phyloP scores from a whole-genome alignment of 2,113 vertebrate species.

The Camelus bactrianus region DNA sequence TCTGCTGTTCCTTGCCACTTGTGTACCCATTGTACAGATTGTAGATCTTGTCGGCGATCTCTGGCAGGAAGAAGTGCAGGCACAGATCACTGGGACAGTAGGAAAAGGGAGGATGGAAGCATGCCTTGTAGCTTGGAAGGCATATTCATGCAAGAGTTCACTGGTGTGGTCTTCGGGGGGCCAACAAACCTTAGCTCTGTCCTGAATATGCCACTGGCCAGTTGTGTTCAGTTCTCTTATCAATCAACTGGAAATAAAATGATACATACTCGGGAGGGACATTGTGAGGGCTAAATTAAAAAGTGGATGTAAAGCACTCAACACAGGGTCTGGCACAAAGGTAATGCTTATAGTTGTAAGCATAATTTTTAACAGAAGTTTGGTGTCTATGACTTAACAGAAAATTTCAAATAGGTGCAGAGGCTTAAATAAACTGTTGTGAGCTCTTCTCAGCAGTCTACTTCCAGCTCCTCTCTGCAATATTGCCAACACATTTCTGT shows the following conservation, averaged over 20 bases:
- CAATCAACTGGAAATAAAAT: background rate
- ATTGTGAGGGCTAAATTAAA: background rate
- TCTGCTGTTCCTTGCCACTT: slow-evolving; percentile 99
- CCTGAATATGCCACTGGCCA: background rate
- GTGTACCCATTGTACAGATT: slow-evolving; percentile 99
- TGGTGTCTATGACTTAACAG: background rate
- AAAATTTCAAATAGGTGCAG: background rate
- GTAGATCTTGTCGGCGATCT: slow-evolving; percentile 98
- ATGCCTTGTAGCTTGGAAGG: background rate
- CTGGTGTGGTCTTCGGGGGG: background rate
- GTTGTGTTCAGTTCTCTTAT: background rate
- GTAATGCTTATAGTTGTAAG: background rate
- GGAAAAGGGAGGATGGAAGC: background rate
- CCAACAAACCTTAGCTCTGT: background rate
- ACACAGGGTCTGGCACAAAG: background rate
- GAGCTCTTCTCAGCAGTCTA: background rate
- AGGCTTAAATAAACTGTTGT: background rate
- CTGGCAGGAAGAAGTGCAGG: slow-evolving; percentile 77
- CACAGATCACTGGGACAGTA: background rate
- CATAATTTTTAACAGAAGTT: background rate
- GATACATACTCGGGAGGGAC: background rate
- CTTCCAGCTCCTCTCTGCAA: background rate
- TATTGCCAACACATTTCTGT: background rate
- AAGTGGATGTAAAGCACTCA: background rate
- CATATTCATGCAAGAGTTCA: background rate